Evolutionary conservation across 2,797 vertebrate species (phyloP).

Genomic region (Phrynocephalus guinanensis): DNA sequence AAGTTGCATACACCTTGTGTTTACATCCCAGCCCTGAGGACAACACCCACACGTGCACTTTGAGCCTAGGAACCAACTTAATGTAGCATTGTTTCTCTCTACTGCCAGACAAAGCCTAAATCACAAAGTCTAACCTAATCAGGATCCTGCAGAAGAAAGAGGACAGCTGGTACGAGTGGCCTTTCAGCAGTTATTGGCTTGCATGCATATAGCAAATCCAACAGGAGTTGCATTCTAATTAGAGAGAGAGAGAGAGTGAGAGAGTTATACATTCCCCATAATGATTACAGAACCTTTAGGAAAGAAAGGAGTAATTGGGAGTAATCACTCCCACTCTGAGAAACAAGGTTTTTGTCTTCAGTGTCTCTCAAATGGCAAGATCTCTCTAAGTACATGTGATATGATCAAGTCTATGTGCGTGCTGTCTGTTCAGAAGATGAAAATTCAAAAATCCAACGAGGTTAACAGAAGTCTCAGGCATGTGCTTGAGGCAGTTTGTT

Average conservation of each 20-base stretch:
- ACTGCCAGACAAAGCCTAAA: constrained; percentile 1
- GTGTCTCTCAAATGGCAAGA: not conserved
- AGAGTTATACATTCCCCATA: not conserved
- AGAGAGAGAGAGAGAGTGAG: not conserved
- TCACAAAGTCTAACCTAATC: not conserved
- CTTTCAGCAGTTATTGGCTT: not conserved
- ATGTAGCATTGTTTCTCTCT: not conserved
- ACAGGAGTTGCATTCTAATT: not conserved
- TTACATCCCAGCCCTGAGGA: not conserved
- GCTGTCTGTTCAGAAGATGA: not conserved
- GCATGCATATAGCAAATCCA: not conserved
- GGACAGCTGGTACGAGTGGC: not conserved
- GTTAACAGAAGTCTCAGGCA: not conserved
- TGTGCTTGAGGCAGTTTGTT: not conserved
- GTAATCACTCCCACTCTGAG: not conserved
- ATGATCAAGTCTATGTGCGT: not conserved
- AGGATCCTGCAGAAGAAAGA: not conserved
- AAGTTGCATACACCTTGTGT: not conserved
- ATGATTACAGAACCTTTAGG: not conserved
- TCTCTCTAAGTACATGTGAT: not conserved
- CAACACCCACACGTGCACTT: not conserved
- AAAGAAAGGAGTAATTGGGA: not conserved
- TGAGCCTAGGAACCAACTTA: constrained; percentile 10
- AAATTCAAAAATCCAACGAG: not conserved
- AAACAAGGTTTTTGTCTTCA: not conserved